phyloP scores from a whole-genome alignment of 2,797 vertebrate species.

The Eidolon dupreanum region DNA sequence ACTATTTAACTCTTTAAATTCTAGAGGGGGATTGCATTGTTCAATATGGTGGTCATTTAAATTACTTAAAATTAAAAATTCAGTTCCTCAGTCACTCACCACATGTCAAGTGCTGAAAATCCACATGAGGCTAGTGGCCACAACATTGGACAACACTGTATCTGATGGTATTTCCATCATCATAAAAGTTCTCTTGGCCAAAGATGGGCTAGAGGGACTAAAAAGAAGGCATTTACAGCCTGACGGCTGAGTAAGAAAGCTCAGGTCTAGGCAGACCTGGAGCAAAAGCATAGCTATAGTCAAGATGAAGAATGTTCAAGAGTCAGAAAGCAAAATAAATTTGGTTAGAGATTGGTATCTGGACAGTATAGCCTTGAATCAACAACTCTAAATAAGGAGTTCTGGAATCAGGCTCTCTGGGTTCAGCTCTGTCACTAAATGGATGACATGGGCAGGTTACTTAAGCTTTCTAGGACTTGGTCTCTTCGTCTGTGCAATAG shows the following conservation, averaged over 20 bases:
- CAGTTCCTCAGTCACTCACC: background rate
- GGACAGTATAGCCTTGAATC: background rate
- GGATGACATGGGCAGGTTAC: background rate
- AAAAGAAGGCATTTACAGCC: background rate
- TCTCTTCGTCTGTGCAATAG: background rate
- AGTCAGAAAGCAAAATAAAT: background rate
- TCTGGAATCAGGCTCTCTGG: background rate
- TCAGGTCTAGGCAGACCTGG: background rate
- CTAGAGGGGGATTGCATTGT: background rate
- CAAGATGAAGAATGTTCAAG: background rate
- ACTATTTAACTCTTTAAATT: background rate
- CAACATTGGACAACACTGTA: background rate
- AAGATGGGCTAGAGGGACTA: background rate
- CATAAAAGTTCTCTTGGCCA: background rate
- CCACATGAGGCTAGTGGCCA: background rate
- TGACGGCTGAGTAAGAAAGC: background rate
- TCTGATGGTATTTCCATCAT: background rate
- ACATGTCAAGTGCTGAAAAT: background rate
- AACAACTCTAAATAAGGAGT: background rate
- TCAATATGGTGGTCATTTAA: background rate
- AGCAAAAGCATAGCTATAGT: background rate
- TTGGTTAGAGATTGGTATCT: background rate
- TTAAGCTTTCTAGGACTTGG: background rate
- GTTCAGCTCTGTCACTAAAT: background rate
- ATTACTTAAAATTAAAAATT: conserved; percentile 21